phyloP scores from a whole-genome alignment of 1,140 invertebrate genomes.

The Hycleus cichorii region DNA sequence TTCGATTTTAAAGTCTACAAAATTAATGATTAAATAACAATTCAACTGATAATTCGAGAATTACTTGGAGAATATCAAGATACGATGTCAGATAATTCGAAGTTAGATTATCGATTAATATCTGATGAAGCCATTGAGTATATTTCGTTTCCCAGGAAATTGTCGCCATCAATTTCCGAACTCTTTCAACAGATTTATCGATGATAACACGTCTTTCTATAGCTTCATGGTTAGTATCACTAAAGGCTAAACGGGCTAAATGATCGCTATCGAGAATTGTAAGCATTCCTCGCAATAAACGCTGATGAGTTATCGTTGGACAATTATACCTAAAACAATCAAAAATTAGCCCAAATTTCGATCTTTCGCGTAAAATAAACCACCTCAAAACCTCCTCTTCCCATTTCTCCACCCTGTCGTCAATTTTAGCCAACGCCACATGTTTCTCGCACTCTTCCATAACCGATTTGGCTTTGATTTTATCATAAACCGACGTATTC shows the following conservation, averaged over 20 bases:
- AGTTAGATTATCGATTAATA: slow-evolving; percentile 64
- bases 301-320: slow-evolving; percentile 52
- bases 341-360: too few relatives aligned
- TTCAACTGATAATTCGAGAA: not conserved
- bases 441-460: slow-evolving; percentile 69
- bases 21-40: not conserved
- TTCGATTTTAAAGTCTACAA: slow-evolving; percentile 64
- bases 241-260: slow-evolving; percentile 56
- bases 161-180: slow-evolving; percentile 59
- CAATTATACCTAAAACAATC: slow-evolving; percentile 55
- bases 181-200: slow-evolving; percentile 61
- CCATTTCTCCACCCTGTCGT: slow-evolving; percentile 59
- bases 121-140: slow-evolving; percentile 70
- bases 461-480: slow-evolving; percentile 50
- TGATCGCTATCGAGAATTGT: slow-evolving; percentile 65
- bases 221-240: slow-evolving; percentile 52
- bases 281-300: slow-evolving; percentile 59
- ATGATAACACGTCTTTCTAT: slow-evolving; percentile 59
- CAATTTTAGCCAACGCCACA: slow-evolving; percentile 52
- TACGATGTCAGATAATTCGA: slow-evolving; percentile 65
- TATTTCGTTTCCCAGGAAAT: slow-evolving; percentile 63
- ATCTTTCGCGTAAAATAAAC: too few relatives aligned
- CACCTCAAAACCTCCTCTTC: slow-evolving; percentile 44
- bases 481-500: slow-evolving; percentile 51
- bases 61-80: slow-evolving; percentile 64